phyloP scores from a whole-genome alignment of 1,140 invertebrate species.

The Drosophila takahashii region DNA sequence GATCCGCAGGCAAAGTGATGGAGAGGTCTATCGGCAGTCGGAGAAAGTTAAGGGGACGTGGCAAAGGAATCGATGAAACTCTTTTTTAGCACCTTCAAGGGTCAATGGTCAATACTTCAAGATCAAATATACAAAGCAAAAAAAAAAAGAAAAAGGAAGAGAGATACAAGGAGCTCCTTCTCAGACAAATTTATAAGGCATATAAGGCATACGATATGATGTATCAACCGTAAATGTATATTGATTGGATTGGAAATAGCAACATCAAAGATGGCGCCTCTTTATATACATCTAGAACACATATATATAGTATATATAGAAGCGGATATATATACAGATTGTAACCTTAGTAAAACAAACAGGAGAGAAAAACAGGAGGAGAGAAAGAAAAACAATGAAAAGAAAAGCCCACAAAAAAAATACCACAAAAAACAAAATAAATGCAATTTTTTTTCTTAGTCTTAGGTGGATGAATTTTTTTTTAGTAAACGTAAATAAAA shows the following conservation, averaged over 20 bases:
- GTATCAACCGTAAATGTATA: constrained; percentile 37
- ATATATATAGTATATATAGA: constrained; percentile 29
- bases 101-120: not conserved
- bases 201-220: constrained; percentile 16
- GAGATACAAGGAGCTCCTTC: not conserved
- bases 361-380: constrained; percentile 8
- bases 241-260: constrained; percentile 55
- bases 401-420: constrained; percentile 31
- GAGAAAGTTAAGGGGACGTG: constrained; percentile 5
- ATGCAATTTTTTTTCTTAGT: constrained; percentile 75
- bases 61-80: not conserved
- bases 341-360: constrained; percentile 53
- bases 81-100: constrained; percentile 2
- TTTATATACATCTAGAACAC: constrained; percentile 46
- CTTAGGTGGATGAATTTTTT: constrained; percentile 71
- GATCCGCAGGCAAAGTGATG: not conserved
- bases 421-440: constrained; percentile 33
- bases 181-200: constrained; percentile 11
- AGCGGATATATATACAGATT: constrained; percentile 47
- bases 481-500: constrained; percentile 76
- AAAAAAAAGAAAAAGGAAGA: not conserved
- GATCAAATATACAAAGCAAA: not conserved
- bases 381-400: constrained; percentile 1
- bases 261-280: constrained; percentile 78
- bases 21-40: constrained; percentile 1